Percentiles rank a stretch among this genome's conserved stretches.
phyloP scores from a whole-genome alignment of 2,888 invertebrate species.

The Gisinianus flammeolus region DNA sequence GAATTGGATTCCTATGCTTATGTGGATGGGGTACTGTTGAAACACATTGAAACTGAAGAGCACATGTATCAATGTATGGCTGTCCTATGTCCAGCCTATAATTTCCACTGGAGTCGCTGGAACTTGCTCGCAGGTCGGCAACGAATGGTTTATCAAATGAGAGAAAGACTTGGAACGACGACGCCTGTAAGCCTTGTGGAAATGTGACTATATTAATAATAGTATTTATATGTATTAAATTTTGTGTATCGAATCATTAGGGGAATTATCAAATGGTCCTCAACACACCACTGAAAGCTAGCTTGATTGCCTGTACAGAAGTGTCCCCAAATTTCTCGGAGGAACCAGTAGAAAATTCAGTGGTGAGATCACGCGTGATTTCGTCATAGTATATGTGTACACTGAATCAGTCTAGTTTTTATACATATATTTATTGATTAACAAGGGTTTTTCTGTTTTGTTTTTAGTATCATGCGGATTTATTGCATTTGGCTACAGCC shows the following conservation, averaged over 20 bases:
- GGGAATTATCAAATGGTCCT: constrained; percentile 64
- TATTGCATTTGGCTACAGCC: constrained; percentile 72
- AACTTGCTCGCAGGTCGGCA: constrained; percentile 69
- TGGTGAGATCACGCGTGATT: constrained; percentile 62
- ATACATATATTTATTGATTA: not conserved
- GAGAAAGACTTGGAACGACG: constrained; percentile 65
- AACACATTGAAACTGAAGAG: constrained; percentile 74
- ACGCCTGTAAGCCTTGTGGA: constrained; percentile 56
- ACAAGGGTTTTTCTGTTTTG: not conserved
- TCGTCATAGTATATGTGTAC: no score
- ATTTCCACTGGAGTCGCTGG: constrained; percentile 81
- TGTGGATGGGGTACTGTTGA: constrained; percentile 68
- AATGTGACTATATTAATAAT: no score
- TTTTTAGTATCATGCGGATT: constrained; percentile 73
- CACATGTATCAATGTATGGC: constrained; percentile 81
- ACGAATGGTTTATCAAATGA: constrained; percentile 72
- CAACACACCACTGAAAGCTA: constrained; percentile 73
- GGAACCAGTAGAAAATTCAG: constrained; percentile 64
- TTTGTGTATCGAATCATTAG: constrained; percentile 52
- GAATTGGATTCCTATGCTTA: constrained; percentile 69
- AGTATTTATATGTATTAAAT: not conserved
- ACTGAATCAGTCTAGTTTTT: no score
- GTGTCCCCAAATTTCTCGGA: constrained; percentile 73
- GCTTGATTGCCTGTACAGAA: constrained; percentile 76
- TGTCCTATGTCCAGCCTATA: constrained; percentile 72